Conservation (phyloP, 2,113 vertebrate genomes). For the Picathartes gymnocephalus region DNA sequence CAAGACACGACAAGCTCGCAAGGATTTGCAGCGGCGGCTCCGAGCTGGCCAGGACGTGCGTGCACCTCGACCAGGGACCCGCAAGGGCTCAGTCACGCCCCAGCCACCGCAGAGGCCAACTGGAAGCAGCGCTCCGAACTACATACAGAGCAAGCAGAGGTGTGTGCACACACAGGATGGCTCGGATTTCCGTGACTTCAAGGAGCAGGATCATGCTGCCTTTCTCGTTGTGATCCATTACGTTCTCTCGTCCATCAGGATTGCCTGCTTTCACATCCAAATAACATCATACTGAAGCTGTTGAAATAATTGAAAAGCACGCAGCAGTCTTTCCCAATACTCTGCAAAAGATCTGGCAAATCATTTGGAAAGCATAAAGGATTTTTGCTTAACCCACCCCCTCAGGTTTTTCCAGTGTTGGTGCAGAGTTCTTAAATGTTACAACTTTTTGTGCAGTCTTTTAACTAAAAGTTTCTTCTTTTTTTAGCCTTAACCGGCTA, state of each 20-base stretch:
- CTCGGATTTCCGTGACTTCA: not conserved
- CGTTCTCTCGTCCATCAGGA: not conserved
- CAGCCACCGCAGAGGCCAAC: not conserved
- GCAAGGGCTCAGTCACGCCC: not conserved
- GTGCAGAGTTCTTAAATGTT: not conserved
- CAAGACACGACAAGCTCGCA: not conserved
- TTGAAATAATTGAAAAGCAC: not conserved
- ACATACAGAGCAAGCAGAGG: rapidly evolving
- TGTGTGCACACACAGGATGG: rapidly evolving
- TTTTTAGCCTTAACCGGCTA: not conserved
- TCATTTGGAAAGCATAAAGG: not conserved
- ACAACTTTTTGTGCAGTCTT: not conserved
- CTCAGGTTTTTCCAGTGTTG: not conserved
- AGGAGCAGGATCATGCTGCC: not conserved
- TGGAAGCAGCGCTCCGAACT: rapidly evolving
- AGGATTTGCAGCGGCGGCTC: not conserved
- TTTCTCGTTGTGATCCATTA: not conserved
- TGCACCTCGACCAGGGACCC: rapidly evolving
- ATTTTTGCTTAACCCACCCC: not conserved
- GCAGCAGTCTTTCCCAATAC: not conserved
- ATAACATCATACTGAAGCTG: not conserved
- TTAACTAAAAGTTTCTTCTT: not conserved
- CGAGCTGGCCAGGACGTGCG: not conserved
- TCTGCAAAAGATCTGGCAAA: not conserved
- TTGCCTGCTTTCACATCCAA: not conserved